A percentile compares a stretch with the other conserved stretches of the same genome.
phyloP scores from a whole-genome alignment of 2,888 invertebrate species.

The Harpalus rubripes region DNA sequence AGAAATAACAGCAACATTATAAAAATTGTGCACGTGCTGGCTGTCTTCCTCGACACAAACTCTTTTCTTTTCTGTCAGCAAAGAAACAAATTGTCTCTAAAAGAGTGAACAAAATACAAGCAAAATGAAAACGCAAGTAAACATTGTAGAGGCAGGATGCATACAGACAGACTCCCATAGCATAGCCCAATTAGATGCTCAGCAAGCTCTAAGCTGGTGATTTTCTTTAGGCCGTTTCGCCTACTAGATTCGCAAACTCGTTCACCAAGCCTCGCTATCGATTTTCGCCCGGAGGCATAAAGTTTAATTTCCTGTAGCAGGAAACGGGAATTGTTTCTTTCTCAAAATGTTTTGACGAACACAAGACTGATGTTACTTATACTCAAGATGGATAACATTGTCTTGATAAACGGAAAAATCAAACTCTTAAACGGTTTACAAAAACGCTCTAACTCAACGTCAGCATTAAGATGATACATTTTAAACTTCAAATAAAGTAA shows the following conservation, averaged over 20 bases:
- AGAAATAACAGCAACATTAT: not conserved
- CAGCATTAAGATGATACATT: not conserved
- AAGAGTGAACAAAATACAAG: conserved; percentile 19
- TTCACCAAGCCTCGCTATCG: conserved; percentile 47
- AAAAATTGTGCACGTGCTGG: not conserved
- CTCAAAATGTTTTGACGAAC: conserved; percentile 60
- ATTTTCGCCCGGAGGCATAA: conserved; percentile 60
- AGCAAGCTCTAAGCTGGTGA: conserved; percentile 41
- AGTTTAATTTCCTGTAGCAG: conserved; percentile 66
- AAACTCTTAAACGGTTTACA: not conserved
- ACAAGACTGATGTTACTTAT: conserved; percentile 48
- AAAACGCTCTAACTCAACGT: not conserved
- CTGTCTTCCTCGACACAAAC: not conserved
- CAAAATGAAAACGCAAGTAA: conserved; percentile 26
- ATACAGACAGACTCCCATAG: not conserved
- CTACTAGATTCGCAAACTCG: conserved; percentile 46
- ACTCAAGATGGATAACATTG: conserved; percentile 45
- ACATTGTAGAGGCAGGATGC: not conserved
- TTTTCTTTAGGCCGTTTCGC: conserved; percentile 39
- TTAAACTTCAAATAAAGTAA: not conserved
- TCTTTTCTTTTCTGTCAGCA: conserved; percentile 13
- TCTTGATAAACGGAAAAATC: conserved; percentile 20
- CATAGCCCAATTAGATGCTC: conserved; percentile 42
- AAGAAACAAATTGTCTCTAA: conserved; percentile 38
- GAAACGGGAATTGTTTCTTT: conserved; percentile 58